Conservation (phyloP, 2,797 vertebrate species). For the Prunella strophiata region DNA sequence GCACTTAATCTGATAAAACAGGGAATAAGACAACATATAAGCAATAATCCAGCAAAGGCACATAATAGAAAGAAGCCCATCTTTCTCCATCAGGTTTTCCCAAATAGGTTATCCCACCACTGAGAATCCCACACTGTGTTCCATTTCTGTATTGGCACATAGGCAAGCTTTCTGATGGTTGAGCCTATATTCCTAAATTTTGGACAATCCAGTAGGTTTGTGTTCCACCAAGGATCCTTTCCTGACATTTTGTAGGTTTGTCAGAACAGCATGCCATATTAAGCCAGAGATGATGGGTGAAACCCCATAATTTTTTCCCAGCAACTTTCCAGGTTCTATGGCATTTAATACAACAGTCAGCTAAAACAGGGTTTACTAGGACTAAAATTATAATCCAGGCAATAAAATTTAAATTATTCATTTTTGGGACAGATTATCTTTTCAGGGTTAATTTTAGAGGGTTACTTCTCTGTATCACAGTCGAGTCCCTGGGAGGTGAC, state of each 20-base stretch:
- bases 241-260: neutral
- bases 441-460: neutral
- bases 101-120: neutral
- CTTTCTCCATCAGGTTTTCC: neutral
- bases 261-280: neutral
- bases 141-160: neutral
- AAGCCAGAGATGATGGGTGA: neutral
- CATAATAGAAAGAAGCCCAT: neutral
- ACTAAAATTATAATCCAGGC: neutral
- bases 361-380: neutral
- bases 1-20: neutral
- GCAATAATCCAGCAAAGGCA: neutral
- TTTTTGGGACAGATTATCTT: neutral
- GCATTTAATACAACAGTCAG: neutral
- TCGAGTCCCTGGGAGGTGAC: neutral
- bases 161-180: neutral
- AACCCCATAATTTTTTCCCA: neutral
- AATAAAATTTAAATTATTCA: neutral
- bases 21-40: neutral
- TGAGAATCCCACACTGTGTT: neutral
- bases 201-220: neutral
- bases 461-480: neutral
- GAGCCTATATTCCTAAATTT: neutral
- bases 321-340: neutral
- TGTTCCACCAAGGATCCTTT: neutral